Evolutionary conservation across 2,888 invertebrate genomes (phyloP), one percentile per base, ranked within the genome.

Genomic region (Germaria angustata): DNA sequence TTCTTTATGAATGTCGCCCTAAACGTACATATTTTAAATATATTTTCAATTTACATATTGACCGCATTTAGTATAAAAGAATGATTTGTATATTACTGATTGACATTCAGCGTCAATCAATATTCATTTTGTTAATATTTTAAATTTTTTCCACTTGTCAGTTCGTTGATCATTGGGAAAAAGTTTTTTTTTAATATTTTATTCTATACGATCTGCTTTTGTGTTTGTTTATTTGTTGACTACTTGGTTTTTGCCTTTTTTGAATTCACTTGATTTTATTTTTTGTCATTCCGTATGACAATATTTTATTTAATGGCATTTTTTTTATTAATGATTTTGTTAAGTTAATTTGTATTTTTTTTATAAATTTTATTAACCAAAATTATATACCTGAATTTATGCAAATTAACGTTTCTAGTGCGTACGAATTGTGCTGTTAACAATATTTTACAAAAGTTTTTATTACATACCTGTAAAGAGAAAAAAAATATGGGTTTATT

Each of bases 81-180:
- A 57, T 63, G 20, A 49, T 81, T 78, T 81, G 39, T 49, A 57
- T 81, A 73, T 63, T 49, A 65, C 17, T 81, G 73, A 63, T 78
- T 81, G 81, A 73, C 81, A 75, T 75, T 75, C 78, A 81, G 57
- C 57, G 81, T 78, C 81, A 75, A 81, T 78, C 78, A 81, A 78
- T 81, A 78, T 63, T 68, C 17, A 78, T 78, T 78, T 55, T 57
- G 15, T 51, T 71, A 22, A 65, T 65, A 57, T 28, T 78, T 41
- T 66, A 5, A 15, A 65, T 22, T 59, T 53, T 57, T 44, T 44
- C 41, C 11, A 51, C 22, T 63, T 71, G 76, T 59, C 71, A 59
- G 65, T 63, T 76, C 57, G 65, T 57, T 81, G 76, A 75, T 53
- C 44, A 66, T 65, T 81, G 41, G 36, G 4, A 32, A 72, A 20